Base-by-base conservation (phyloP, 2,113 vertebrate species). In the Aplodontia rufa region DNA sequence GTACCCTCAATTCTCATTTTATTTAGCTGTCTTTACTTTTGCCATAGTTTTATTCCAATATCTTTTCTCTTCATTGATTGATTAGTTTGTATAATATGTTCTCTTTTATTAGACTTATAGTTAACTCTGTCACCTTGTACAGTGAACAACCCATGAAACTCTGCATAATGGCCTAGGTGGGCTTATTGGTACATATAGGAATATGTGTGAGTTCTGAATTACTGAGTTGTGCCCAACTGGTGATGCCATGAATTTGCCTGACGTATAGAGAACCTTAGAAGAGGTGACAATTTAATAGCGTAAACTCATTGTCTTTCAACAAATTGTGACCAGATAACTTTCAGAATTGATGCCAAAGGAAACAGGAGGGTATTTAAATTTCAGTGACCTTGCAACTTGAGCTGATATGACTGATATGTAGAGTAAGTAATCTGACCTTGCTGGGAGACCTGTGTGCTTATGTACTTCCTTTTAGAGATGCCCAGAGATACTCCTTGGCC, bases 321-420 rank as follows among this genome's bases (percentile, higher is more conserved):
- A 95, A 94, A 40, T 74, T 71, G 10, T 79, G 60, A 96, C 5
- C n/a, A 89, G 80, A 87, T 92, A 78, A 78, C 75, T 69, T 74
- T 79, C 45, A 89, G 82, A 78, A 64, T 10, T 1, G 28, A 88
- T 87, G 75, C n/a, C 10, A 28, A 82, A 83, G 53, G 85, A 89
- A 82, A 32, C 5, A 30, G 8, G 1, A 17, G 12, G 10, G 30
- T 66, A n/a, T 42, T 89, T 92, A 79, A 20, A 85, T 97, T 94
- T 97, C 92, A 90, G 35, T 76, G 72, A 94, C 32, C 42, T 1
- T 24, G 93, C 81, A 97, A 97, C 60, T 66, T 40, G 94, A 97
- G 40, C n/a, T 0, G 0, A n/a, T 20, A 30, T 8, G 32, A 32
- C 40, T 45, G 42, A 84, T 64, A 30, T 35, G 45, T 64, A 1